Percentiles rank a stretch among this genome's conserved stretches.
phyloP scores from a whole-genome alignment of 2,797 vertebrate genomes.

The Vespertilio murinus region DNA sequence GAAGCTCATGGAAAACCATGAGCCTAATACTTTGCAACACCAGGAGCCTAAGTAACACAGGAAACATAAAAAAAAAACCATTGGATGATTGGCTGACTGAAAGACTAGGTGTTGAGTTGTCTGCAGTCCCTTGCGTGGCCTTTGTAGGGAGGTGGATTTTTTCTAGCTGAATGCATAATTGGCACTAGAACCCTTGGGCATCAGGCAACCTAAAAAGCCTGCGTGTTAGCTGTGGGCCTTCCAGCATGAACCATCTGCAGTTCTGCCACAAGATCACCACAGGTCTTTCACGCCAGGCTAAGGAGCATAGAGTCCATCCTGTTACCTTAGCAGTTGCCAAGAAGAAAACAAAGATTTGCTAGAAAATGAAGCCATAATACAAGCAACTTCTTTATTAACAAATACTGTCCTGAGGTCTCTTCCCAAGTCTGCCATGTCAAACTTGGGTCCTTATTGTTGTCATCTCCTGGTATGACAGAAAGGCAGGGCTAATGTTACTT shows the following conservation, averaged over 20 bases:
- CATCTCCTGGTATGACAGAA: neutral
- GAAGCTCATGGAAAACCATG: neutral
- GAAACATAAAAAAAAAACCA: neutral
- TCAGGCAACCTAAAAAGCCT: neutral
- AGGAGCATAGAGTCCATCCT: neutral
- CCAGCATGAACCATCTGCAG: neutral
- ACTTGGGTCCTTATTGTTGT: neutral
- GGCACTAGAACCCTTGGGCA: neutral
- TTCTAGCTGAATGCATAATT: neutral
- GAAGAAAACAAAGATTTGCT: slow-evolving; percentile 32
- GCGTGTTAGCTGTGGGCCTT: neutral
- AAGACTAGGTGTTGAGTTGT: neutral
- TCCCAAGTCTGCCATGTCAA: slow-evolving; percentile 10
- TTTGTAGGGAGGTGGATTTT: neutral
- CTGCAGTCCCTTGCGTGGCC: neutral
- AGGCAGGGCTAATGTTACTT: neutral
- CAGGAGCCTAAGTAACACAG: neutral
- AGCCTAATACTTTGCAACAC: neutral
- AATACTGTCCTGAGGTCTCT: neutral
- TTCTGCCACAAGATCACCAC: slow-evolving; percentile 39
- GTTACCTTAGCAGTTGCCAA: neutral
- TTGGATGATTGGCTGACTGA: neutral
- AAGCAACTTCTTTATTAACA: slow-evolving; percentile 34
- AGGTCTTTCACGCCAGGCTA: neutral
- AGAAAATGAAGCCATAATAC: neutral